Evolutionary conservation across 2,888 invertebrate species (phyloP).

Genomic region (Drosophila recens): DNA sequence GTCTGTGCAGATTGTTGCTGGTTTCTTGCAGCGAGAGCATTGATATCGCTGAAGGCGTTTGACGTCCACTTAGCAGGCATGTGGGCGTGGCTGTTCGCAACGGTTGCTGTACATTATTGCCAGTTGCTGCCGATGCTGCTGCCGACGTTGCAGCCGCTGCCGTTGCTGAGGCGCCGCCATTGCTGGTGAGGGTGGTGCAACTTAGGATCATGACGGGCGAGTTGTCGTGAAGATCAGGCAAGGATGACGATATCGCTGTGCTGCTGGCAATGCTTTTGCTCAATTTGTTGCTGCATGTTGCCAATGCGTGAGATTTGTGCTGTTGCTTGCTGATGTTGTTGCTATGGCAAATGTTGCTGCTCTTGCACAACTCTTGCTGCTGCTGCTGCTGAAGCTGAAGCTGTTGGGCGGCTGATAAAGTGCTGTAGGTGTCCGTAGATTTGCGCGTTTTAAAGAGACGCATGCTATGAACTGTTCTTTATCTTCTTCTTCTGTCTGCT

Average conservation of each 20-base stretch:
- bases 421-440: conserved; percentile 84
- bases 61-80: conserved; percentile 75
- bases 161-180: conserved; percentile 55
- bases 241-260: conserved; percentile 83
- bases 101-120: conserved; percentile 57
- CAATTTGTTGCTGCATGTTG: conserved; percentile 76
- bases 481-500: conserved; percentile 7
- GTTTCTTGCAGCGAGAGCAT: conserved; percentile 79
- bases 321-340: conserved; percentile 25
- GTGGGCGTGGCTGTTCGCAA: conserved; percentile 73
- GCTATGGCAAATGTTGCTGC: conserved; percentile 34
- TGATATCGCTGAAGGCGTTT: conserved; percentile 79
- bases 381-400: conserved; percentile 59
- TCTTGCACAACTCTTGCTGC: conserved; percentile 21
- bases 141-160: conserved; percentile 39
- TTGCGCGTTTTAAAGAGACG: conserved; percentile 85
- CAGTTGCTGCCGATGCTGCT: conserved; percentile 47
- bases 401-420: conserved; percentile 59
- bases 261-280: conserved; percentile 78
- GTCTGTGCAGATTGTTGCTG: conserved; percentile 56
- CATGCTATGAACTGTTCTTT: conserved; percentile 69
- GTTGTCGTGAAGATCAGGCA: conserved; percentile 84
- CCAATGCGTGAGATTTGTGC: conserved; percentile 35
- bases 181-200: conserved; percentile 83
- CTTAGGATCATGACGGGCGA: conserved; percentile 85